These are phyloP conservation scores for Oreochromis aureus DNA, from an alignment of 2,113 vertebrate genomes.

Conservation along the genomic window DNA sequence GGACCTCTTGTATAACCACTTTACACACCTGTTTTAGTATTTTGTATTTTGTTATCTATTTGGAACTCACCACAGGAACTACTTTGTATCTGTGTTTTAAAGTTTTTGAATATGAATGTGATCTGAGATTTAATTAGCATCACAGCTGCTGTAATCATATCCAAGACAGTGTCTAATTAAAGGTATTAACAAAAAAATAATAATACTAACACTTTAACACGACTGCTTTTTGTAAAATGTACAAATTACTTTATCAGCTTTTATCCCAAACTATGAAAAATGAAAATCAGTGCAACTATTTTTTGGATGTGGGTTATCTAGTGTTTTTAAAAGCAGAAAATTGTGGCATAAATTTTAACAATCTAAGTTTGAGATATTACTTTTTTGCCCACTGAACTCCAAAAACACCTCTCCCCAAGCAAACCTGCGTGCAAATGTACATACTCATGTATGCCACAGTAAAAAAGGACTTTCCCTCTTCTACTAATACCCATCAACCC, in stretches of 20 bases:
- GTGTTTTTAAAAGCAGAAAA: background rate
- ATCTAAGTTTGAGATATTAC: background rate
- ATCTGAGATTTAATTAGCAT: background rate
- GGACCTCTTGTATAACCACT: background rate
- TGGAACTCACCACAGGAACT: background rate
- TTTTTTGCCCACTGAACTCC: background rate
- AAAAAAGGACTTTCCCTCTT: constrained; percentile 44
- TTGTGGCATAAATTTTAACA: background rate
- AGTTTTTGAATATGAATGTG: background rate
- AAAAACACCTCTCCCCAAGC: background rate
- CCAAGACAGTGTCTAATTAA: background rate
- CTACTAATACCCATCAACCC: constrained; percentile 48
- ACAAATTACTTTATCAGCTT: background rate
- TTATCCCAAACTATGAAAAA: background rate
- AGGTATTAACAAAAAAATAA: background rate
- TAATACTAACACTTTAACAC: background rate
- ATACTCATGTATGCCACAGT: background rate
- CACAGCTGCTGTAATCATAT: background rate
- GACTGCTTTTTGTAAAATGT: background rate
- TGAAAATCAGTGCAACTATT: background rate
- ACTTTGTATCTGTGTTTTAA: background rate
- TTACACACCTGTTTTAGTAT: background rate
- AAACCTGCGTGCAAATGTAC: background rate
- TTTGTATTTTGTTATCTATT: background rate
- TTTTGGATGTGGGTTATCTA: background rate